A percentile compares a stretch with the other conserved stretches of the same genome.
Evolutionary conservation across 2,888 invertebrate genomes (phyloP).

Genomic region (Drosophila paracracens): DNA sequence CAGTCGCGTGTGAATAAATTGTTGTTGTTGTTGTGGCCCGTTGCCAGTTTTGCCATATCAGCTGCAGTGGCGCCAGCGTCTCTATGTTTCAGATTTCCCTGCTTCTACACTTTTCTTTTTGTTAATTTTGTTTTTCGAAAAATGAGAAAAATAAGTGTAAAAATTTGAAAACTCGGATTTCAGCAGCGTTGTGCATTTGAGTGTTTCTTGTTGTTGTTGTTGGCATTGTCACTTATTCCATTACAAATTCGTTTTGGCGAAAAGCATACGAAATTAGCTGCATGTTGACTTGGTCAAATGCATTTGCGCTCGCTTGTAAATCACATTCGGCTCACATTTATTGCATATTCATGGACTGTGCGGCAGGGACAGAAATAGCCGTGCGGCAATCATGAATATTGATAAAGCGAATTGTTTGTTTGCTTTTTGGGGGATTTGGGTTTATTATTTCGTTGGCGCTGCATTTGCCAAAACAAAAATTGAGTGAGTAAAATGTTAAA

Average conservation of each 20-base stretch:
- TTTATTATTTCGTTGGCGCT: slow-evolving; percentile 52
- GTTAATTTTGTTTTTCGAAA: neutral
- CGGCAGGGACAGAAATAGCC: slow-evolving; percentile 27
- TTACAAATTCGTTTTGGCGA: slow-evolving; percentile 9
- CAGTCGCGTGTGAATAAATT: slow-evolving; percentile 37
- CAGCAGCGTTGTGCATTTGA: slow-evolving; percentile 6
- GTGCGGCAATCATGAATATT: slow-evolving; percentile 68
- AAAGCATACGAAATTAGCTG: slow-evolving; percentile 46
- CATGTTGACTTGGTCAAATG: slow-evolving; percentile 55
- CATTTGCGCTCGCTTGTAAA: slow-evolving; percentile 47
- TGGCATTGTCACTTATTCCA: slow-evolving; percentile 4
- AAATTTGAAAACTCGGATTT: slow-evolving; percentile 13
- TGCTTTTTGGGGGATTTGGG: slow-evolving; percentile 21
- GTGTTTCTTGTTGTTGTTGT: neutral
- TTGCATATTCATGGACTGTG: slow-evolving; percentile 68
- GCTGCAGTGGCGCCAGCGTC: slow-evolving; percentile 43
- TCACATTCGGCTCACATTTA: slow-evolving; percentile 53
- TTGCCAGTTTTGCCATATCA: slow-evolving; percentile 21
- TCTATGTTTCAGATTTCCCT: slow-evolving; percentile 10
- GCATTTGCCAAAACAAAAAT: slow-evolving; percentile 33
- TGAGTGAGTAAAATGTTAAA: slow-evolving; percentile 16
- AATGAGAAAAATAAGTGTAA: neutral
- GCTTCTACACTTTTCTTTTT: neutral
- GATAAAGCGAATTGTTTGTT: slow-evolving; percentile 68
- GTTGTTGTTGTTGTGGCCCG: neutral